Base-by-base conservation (phyloP, 1,140 invertebrate species). In the Notospermus geniculatus region DNA sequence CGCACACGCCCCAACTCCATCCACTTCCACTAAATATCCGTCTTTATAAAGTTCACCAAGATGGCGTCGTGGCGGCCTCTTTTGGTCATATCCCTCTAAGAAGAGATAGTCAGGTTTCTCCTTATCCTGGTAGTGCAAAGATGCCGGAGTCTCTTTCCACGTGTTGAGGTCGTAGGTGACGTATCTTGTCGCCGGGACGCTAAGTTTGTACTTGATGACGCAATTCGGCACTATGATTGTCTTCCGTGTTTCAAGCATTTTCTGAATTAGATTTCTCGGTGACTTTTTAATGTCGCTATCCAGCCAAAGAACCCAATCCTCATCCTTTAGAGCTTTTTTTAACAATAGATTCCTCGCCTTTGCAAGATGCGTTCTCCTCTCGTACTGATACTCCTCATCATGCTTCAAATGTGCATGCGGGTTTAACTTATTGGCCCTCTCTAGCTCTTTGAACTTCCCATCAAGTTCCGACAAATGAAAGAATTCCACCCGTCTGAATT, bases 1-100 rank as follows among this genome's bases (percentile, higher is more conserved):
- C 2, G 64, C 67, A 55, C 74, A 78, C 0, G 75, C 77, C 7
- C 77, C 77, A 9, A 79, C 77, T 2, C 77, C 77, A 66, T 79
- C 77, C 22, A 79, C 46, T 2, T 65, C 65, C 2, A 78, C 77
- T 23, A 77, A 59, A 1, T 69, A 52, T 13, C 75, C 75, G 41
- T 79, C 74, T 9, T 64, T 67, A 27, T 67, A 63, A 5, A 79
- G 61, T 54, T 77, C 65, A 2, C 73, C 65, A 23, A 79, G 63
- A 59, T 67, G 76, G n/a, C 71, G 62, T 32, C 77, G 4, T 15
- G 15, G 56, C 52, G 54, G n/a, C 7, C 30, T 55, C 11, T 71
- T 68, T 11, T 57, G 32, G n/a, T 63, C 69, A 62, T 79, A 79
- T 0, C 77, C 77, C 60, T 79, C 77, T 5, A 79, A 46, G 32